Base-by-base conservation (phyloP, 2,888 invertebrate genomes). In the Drosophila hamatofila region DNA sequence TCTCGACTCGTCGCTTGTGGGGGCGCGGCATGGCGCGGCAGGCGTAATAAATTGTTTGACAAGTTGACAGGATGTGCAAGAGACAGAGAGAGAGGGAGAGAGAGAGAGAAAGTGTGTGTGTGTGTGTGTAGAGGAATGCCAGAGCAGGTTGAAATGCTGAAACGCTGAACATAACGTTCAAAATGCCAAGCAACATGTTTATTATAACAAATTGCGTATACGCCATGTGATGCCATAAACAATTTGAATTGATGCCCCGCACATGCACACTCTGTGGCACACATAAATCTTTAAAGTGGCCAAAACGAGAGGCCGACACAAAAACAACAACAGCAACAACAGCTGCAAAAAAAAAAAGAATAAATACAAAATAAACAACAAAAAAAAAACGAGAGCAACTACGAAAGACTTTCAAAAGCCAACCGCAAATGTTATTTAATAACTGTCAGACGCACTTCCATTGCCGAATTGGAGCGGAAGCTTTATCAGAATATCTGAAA, bases 181-280 rank as follows among this genome's bases (percentile, higher is more conserved):
- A 74, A 74, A 75, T 72, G 80, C 62, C 69, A 72, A 74, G 85
- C 88, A 85, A 85, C 88, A 88, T 84, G 84, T 88, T 84, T 84
- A 84, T 85, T 84, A 88, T 88, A 88, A 88, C 83, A 88, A 88
- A 85, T 85, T 88, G 83, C 85, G 81, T 77, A 85, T 85, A 85
- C 84, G 79, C 88, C 88, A 85, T 85, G 81, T 83, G 85, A 79
- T 71, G 79, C 85, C 83, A 72, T 75, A 68, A 72, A 78, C 75
- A 83, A 88, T 81, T 79, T 85, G 80, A 80, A 87, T 78, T 87
- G 84, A 80, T 81, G 70, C 75, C 52, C 65, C 49, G 37, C 33
- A 56, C 62, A 55, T 59, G 57, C 59, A 56, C 18, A 27, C 33
- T 23, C 21, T 44, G 18, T 25, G 37, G 27, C 55, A 58, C 37